A percentile compares a stretch with the other conserved stretches of the same genome.
phyloP scores from a whole-genome alignment of 2,797 vertebrate species.

The Syngnathus rostellatus region DNA sequence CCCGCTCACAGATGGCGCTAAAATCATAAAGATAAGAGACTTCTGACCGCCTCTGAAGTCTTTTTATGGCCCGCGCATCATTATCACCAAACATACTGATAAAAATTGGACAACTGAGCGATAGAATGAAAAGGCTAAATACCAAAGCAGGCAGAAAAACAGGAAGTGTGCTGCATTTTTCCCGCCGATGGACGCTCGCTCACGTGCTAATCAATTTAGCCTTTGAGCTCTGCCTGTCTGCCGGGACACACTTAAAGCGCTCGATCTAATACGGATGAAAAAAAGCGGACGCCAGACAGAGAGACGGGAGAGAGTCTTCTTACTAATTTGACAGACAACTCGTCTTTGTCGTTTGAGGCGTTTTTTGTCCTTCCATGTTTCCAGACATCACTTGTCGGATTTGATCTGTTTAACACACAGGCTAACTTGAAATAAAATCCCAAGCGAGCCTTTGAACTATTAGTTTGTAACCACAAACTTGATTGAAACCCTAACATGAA shows the following conservation, averaged over 20 bases:
- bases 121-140: not conserved
- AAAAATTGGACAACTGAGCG: no score
- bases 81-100: not conserved
- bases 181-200: not conserved
- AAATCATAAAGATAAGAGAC: conserved; percentile 1
- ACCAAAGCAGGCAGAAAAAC: conserved; percentile 1
- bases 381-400: no score
- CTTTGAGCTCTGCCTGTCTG: conserved; percentile 1
- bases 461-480: not conserved
- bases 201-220: conserved; percentile 3
- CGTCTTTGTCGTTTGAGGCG: not conserved
- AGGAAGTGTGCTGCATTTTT: not conserved
- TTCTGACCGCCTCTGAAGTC: not conserved
- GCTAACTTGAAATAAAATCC: not conserved
- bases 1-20: not conserved
- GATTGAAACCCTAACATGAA: not conserved
- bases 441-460: not conserved
- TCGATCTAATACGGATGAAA: conserved; percentile 3
- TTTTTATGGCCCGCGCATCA: not conserved
- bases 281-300: not conserved
- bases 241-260: not conserved
- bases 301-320: not conserved
- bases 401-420: not conserved
- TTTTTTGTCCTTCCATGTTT: no score
- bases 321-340: conserved; percentile 4